Base-by-base conservation (phyloP, 2,113 vertebrate genomes). In the Brienomyrus longianalis region DNA sequence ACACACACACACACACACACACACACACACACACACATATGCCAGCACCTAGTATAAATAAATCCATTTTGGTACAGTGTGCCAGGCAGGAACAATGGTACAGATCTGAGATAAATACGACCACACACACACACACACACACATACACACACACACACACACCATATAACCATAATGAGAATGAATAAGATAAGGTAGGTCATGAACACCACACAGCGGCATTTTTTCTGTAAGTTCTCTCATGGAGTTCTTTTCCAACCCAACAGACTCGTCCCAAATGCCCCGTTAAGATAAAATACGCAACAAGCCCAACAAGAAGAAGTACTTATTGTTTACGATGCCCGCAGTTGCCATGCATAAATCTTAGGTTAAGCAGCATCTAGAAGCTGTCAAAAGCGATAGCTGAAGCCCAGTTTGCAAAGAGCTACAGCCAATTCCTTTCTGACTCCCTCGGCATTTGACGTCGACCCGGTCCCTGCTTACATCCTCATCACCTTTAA, bases 401-500 rank as follows among this genome's bases (percentile, higher is more conserved):
- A 45, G 39, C 17, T 13, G 87, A 59, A n/a, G 8, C 50, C 43
- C 31, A 50, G 43, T 39, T 89, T 45, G 3, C 47, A 39, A 5
- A 45, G 88, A 45, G 17, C 3, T 86, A n/a, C 21, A 90, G 17
- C 47, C 15, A 3, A 19, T 88, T 66, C 39, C 89, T 13, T 45
- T 13, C 31, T 17, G 48, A 83, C 17, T 35, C 13, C 19, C 21
- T 77, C 27, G 5, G 13, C 43, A n/a, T 27, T 90, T 83, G 3
- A n/a, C 48, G 5, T 43, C n/a, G 48, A 21, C 48, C 8, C 21
- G 10, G 62, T 15, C 62, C 27, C 19, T n/a, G 59, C 50, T 90
- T 85, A 62, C 52, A 91, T 92, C n/a, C 94, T 94, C 91, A 89
- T 92, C 93, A 92, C 90, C 94, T 94, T 94, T 94, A 95, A 95